Conservation (phyloP, 2,797 vertebrate genomes). For the Sebastes aleutianus region DNA sequence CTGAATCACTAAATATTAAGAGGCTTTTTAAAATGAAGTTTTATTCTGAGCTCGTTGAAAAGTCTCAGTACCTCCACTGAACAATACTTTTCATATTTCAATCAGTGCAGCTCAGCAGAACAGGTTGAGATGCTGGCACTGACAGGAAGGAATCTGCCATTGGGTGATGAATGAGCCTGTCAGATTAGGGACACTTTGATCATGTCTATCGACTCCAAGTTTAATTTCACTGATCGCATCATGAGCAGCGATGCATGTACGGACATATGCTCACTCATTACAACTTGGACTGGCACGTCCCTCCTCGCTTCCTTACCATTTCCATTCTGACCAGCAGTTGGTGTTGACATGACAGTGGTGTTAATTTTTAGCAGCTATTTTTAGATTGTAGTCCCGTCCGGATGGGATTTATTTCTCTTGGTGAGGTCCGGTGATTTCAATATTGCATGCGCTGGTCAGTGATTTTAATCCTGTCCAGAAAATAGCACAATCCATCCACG, state of each 20-base stretch:
- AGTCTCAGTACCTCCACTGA: conserved; percentile 14
- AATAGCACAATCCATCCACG: neutral
- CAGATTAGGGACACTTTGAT: conserved; percentile 79
- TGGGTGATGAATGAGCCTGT: conserved; percentile 81
- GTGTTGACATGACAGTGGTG: neutral
- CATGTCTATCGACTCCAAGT: conserved; percentile 75
- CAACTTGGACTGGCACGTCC: conserved; percentile 21
- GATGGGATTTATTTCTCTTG: neutral
- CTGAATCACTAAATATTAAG: neutral
- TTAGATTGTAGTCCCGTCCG: neutral
- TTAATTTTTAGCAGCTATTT: neutral
- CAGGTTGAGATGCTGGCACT: conserved; percentile 58
- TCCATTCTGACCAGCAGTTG: conserved; percentile 16
- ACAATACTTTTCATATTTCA: conserved; percentile 53
- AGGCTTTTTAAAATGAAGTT: neutral
- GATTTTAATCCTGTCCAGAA: conserved; percentile 15
- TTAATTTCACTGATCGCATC: conserved; percentile 78
- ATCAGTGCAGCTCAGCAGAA: conserved; percentile 62
- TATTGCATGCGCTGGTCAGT: conserved; percentile 1
- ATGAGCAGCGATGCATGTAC: conserved; percentile 55
- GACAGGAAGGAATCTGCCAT: conserved; percentile 60
- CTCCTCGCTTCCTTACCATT: neutral
- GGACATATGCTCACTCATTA: conserved; percentile 68
- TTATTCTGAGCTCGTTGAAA: conserved; percentile 5
- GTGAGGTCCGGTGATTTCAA: conserved; percentile 3